Base-by-base conservation (phyloP, 1,140 invertebrate species). In the Telenomus remus region DNA sequence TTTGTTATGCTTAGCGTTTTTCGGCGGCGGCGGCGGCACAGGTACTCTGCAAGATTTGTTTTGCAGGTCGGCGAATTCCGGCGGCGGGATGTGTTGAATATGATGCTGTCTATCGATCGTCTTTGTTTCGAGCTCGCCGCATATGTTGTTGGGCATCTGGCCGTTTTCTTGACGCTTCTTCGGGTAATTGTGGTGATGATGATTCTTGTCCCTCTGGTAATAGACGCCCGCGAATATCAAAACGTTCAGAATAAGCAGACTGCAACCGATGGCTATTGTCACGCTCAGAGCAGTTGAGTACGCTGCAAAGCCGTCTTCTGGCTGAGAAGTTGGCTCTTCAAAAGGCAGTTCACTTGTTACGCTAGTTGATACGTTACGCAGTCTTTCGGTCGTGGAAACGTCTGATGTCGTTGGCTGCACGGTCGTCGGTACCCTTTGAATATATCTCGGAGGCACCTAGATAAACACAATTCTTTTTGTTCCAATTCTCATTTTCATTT, bases 241-340 rank as follows among this genome's bases (percentile, higher is more conserved):
- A 7, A 96, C 92, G 82, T 97, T 97, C 9, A 97, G 87, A 49
- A 96, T 93, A 7, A 96, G 89, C 14, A 97, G 86, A 0, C 94
- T 94, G 81, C 95, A 96, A 2, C 96, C 96, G 35, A 97, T 95
- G 5, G 95, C 95, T 72, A 97, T 95, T 4, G 95, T 96, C 7
- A 97, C 92, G 78, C 93, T 94, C 1, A 96, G 84, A 0, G 94
- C 94, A 1, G 95, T 96, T 4, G 93, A 94, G 81, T 95, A 95
- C 0, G 93, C 93, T 0, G 93, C 92, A 78, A 95, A 96, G 0
- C 95, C 94, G 55, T 96, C 94, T 84, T 93, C 94, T 0, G 94
- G 92, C n/a, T 91, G 89, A 0, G 90, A 88, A 14, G 90, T 87
- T 8, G 86, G 79, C 27, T 85, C 85, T 47, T 86, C 86, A 53